Percentiles rank a stretch among this genome's conserved stretches.
phyloP scores from a whole-genome alignment of 2,113 vertebrate species.

The Montifringilla adamsi region DNA sequence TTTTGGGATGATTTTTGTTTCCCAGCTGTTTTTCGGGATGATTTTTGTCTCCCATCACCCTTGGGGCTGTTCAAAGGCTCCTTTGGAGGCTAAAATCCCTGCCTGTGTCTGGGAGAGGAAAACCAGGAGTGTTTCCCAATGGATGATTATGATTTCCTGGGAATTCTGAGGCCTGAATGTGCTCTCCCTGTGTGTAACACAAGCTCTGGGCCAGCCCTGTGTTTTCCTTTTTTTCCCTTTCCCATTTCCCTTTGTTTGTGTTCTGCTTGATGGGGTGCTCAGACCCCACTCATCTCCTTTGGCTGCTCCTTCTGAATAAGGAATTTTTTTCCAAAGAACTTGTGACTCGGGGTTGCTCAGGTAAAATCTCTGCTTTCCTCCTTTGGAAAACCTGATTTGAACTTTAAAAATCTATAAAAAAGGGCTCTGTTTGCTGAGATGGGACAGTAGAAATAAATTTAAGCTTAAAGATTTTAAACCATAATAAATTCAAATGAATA shows the following conservation, averaged over 20 bases:
- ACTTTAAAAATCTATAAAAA: background rate
- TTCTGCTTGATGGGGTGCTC: background rate
- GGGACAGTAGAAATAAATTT: background rate
- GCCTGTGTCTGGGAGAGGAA: background rate
- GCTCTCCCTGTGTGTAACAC: background rate
- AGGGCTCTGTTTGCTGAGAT: background rate
- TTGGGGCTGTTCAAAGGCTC: background rate
- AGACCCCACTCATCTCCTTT: background rate
- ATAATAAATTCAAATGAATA: background rate
- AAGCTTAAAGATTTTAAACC: background rate
- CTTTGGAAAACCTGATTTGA: background rate
- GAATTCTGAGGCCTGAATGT: background rate
- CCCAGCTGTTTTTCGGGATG: background rate
- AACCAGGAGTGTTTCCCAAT: background rate
- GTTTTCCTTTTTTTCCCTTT: background rate
- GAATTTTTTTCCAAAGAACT: background rate
- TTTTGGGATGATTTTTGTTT: background rate
- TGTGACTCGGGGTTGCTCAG: background rate
- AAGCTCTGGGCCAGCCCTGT: background rate
- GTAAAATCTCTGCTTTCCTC: background rate
- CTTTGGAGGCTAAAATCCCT: background rate
- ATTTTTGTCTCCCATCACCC: background rate
- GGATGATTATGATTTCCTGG: background rate
- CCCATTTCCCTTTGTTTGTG: background rate
- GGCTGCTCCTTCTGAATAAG: background rate